Percentiles rank a stretch among this genome's conserved stretches.
phyloP scores from a whole-genome alignment of 2,113 vertebrate genomes.

The Equus quagga region DNA sequence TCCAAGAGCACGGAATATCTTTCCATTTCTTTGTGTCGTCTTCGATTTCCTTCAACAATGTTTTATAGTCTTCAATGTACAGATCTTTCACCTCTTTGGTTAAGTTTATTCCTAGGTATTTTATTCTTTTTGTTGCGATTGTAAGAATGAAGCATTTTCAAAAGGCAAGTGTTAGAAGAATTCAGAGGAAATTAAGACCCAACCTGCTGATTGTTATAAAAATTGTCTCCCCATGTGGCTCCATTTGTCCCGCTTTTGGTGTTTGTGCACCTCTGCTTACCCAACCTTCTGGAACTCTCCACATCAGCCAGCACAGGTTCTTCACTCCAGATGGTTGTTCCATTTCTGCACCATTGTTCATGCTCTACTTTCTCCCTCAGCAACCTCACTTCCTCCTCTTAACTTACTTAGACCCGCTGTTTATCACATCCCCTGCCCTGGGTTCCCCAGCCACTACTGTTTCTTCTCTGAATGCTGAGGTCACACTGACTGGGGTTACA shows the following conservation, averaged over 20 bases:
- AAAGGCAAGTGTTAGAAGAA: not conserved
- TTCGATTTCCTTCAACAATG: no score
- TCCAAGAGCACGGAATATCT: no score
- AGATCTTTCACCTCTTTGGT: no score
- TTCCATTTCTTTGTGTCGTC: no score
- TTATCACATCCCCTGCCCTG: not conserved
- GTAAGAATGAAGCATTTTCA: not conserved
- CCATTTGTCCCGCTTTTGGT: not conserved
- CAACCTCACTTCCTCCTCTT: not conserved
- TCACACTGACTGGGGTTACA: rapidly evolving
- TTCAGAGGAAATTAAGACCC: not conserved
- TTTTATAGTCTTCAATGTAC: no score
- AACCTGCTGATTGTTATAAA: not conserved
- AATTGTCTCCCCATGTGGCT: not conserved
- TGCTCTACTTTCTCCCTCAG: not conserved
- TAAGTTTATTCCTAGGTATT: no score
- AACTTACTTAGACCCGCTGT: not conserved
- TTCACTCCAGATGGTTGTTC: not conserved
- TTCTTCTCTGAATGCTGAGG: not conserved
- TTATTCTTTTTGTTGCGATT: no score
- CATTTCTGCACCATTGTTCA: not conserved
- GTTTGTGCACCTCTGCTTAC: not conserved
- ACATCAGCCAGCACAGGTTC: not conserved
- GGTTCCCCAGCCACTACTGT: not conserved
- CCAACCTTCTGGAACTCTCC: not conserved